Percentiles rank a stretch among this genome's conserved stretches.
Conservation (phyloP, 2,888 invertebrate genomes). For the Lacanobia oleracea region DNA sequence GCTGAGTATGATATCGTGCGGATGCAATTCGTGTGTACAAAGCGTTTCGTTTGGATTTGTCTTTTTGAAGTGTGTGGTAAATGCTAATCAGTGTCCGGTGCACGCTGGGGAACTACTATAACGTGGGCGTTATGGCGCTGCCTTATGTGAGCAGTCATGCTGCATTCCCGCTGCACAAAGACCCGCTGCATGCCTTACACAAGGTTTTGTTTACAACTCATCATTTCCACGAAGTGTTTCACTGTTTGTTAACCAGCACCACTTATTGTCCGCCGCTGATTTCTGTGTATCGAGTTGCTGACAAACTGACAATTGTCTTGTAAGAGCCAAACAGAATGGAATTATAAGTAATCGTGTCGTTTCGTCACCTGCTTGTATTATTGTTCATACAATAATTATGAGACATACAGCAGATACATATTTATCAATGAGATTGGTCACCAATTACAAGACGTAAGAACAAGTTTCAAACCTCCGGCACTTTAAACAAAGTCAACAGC, state of each 20-base stretch:
- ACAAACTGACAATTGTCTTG: constrained; percentile 58
- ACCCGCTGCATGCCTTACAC: constrained; percentile 44
- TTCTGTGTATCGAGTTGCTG: constrained; percentile 72
- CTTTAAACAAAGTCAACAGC: constrained; percentile 62
- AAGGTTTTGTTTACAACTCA: constrained; percentile 75
- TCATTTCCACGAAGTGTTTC: constrained; percentile 79
- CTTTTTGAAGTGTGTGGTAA: constrained; percentile 47
- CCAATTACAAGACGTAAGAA: constrained; percentile 53
- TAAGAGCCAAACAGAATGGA: constrained; percentile 48
- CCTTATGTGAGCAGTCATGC: constrained; percentile 39
- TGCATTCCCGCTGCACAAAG: constrained; percentile 61
- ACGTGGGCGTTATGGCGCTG: constrained; percentile 53
- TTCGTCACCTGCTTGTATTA: constrained; percentile 6
- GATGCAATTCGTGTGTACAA: constrained; percentile 42
- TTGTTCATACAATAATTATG: constrained; percentile 13
- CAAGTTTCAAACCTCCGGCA: constrained; percentile 55
- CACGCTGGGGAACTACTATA: constrained; percentile 36
- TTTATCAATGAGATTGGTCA: constrained; percentile 57
- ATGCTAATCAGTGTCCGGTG: constrained; percentile 65
- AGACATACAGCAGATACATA: neutral
- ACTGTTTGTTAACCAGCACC: constrained; percentile 71
- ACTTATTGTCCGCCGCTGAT: constrained; percentile 75
- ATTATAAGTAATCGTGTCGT: constrained; percentile 20
- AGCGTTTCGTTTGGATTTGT: constrained; percentile 50
- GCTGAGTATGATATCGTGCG: constrained; percentile 50